Evolutionary conservation across 1,140 invertebrate species (phyloP).

Genomic region (Pemphigus obesinymphae): DNA sequence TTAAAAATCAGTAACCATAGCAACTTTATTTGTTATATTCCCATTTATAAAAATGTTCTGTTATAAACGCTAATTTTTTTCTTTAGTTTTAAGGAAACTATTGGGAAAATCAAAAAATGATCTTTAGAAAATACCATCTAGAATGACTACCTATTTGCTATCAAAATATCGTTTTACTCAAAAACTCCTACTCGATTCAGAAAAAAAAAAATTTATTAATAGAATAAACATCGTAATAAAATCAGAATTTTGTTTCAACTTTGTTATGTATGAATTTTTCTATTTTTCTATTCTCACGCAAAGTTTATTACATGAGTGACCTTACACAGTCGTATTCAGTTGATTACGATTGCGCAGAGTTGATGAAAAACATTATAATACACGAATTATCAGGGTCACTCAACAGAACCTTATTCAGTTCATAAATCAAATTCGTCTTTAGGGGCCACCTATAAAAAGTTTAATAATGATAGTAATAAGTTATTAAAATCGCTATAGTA

Average conservation of each 20-base stretch:
- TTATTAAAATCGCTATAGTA: not conserved
- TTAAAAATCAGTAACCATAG: too few relatives aligned
- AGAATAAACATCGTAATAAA: too few relatives aligned
- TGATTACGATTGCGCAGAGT: not conserved
- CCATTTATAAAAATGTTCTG: too few relatives aligned
- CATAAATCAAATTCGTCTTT: constrained; percentile 5
- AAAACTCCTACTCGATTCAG: too few relatives aligned
- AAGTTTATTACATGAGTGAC: constrained; percentile 15
- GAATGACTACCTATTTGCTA: too few relatives aligned
- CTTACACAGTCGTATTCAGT: not conserved
- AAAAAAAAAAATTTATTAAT: too few relatives aligned
- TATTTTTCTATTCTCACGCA: not conserved
- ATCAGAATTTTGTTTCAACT: not conserved
- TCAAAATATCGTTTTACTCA: too few relatives aligned
- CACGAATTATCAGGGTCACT: not conserved
- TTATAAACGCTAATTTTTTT: too few relatives aligned
- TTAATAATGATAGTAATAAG: not conserved
- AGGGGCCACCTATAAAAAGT: not conserved
- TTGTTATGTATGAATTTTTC: not conserved
- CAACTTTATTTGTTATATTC: too few relatives aligned
- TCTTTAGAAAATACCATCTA: too few relatives aligned
- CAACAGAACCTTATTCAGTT: not conserved
- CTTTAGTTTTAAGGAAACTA: too few relatives aligned
- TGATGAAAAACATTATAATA: constrained; percentile 2
- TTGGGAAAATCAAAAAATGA: too few relatives aligned